Percentiles rank a stretch among this genome's conserved stretches.
Conservation (phyloP, 2,113 vertebrate species). For the Larimichthys polyactis region DNA sequence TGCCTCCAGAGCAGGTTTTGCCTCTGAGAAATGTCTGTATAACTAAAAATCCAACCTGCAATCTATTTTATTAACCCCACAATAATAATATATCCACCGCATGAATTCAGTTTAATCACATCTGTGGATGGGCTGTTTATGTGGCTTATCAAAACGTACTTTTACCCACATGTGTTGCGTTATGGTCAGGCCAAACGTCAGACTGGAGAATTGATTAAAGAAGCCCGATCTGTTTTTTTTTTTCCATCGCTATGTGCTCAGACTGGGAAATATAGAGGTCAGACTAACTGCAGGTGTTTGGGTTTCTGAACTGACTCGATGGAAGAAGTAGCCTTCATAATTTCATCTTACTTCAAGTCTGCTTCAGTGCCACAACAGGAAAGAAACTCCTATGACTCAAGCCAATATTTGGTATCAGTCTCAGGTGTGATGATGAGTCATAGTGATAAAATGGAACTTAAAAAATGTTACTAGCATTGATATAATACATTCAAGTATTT, state of each 20-base stretch:
- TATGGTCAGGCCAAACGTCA: constrained; percentile 50
- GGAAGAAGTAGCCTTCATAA: background rate
- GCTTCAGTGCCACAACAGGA: background rate
- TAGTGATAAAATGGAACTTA: background rate
- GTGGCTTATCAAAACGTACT: constrained; percentile 49
- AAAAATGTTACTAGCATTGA: background rate
- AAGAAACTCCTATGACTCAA: constrained; percentile 12
- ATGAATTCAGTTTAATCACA: constrained; percentile 36
- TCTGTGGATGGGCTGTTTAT: constrained; percentile 17
- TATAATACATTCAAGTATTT: background rate
- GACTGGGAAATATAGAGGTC: constrained; percentile 32
- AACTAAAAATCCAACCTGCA: background rate
- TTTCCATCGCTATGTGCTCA: constrained; percentile 29
- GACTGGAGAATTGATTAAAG: constrained; percentile 67
- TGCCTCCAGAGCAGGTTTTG: background rate
- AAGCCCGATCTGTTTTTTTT: constrained; percentile 31
- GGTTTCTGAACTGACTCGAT: constrained; percentile 5
- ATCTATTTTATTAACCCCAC: constrained; percentile 1
- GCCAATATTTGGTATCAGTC: background rate
- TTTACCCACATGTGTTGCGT: constrained; percentile 52
- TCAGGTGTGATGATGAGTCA: constrained; percentile 4
- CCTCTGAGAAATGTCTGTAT: background rate
- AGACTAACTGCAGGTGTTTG: constrained; percentile 22
- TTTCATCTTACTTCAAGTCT: background rate
- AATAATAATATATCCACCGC: background rate